Evolutionary conservation across 2,113 vertebrate species (phyloP).

Genomic region (Butorides virescens): DNA sequence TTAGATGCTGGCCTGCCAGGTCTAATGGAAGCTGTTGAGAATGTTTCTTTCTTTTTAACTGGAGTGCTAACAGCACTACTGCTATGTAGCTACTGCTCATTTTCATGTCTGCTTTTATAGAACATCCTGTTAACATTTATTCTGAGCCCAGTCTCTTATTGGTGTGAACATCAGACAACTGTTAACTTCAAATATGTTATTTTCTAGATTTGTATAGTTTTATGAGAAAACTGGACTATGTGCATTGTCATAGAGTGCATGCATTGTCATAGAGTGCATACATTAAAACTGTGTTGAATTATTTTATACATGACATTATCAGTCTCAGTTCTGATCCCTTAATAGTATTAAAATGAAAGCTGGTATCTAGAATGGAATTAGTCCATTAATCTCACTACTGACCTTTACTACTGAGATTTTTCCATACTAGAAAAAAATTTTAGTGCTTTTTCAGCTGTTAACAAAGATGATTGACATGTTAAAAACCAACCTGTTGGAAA

Average conservation of each 20-base stretch:
- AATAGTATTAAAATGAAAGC: constrained; percentile 48
- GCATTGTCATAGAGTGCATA: neutral
- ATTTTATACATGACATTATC: neutral
- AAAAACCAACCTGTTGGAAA: neutral
- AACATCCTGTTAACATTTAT: neutral
- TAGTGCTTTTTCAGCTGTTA: neutral
- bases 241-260: neutral
- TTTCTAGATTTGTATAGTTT: neutral
- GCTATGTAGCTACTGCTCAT: neutral
- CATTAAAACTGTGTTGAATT: neutral
- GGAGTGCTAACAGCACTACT: neutral
- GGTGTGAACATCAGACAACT: neutral
- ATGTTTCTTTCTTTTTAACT: neutral
- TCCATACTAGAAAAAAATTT: neutral
- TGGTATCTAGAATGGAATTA: constrained; percentile 18
- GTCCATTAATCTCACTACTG: constrained; percentile 5
- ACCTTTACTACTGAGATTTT: neutral
- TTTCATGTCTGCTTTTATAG: neutral
- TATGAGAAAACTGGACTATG: neutral
- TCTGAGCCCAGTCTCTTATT: neutral
- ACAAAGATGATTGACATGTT: neutral
- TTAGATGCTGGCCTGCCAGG: neutral
- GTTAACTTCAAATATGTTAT: neutral
- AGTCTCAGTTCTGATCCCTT: constrained; percentile 25
- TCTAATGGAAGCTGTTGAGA: neutral